Percentiles rank a stretch among this genome's conserved stretches.
Conservation (phyloP, 2,797 vertebrate genomes). For the Microchirus variegatus region DNA sequence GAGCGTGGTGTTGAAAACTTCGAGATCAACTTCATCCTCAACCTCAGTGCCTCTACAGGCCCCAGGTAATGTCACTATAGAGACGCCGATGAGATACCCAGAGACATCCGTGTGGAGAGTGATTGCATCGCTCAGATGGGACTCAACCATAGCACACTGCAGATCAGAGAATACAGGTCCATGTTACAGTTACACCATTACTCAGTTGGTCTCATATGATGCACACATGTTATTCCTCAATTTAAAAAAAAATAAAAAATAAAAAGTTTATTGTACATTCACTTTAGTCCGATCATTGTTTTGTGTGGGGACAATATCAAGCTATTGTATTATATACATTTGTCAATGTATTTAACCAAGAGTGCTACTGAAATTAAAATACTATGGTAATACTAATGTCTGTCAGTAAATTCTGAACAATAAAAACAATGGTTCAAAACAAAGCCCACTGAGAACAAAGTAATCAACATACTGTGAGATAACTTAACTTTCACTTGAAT, state of each 20-base stretch:
- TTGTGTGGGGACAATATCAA: too few relatives aligned
- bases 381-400: too few relatives aligned
- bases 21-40: conserved; percentile 88
- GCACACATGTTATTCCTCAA: too few relatives aligned
- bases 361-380: too few relatives aligned
- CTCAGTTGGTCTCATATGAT: neutral
- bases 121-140: conserved; percentile 90
- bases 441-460: neutral
- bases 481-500: too few relatives aligned
- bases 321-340: too few relatives aligned
- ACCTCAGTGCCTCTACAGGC: conserved; percentile 87
- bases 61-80: conserved; percentile 87
- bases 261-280: too few relatives aligned
- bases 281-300: too few relatives aligned
- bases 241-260: too few relatives aligned
- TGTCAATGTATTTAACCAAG: too few relatives aligned
- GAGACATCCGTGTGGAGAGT: conserved; percentile 87
- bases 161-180: conserved; percentile 1
- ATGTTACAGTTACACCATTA: neutral
- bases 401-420: neutral
- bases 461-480: neutral
- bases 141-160: conserved; percentile 91
- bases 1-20: conserved; percentile 90
- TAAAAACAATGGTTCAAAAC: neutral
- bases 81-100: conserved; percentile 87